Base-by-base conservation (phyloP, 2,888 invertebrate species). In the Polydrusus pterygomalis region DNA sequence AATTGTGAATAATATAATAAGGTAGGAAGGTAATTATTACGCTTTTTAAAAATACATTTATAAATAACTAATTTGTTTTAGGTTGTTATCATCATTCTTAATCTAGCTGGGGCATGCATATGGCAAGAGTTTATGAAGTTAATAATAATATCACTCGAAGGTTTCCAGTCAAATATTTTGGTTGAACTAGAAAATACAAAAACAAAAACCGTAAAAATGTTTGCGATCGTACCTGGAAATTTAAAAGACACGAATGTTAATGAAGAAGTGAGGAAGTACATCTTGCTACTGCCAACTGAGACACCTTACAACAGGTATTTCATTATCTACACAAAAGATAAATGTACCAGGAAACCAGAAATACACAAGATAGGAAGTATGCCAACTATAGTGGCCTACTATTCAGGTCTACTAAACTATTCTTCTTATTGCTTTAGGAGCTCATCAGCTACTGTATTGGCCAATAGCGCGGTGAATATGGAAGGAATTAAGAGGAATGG, bases 351-450 rank as follows among this genome's bases (percentile, higher is more conserved):
- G 18, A 1, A 0, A 49, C 49, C 18, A 49, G 15, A 2, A 49
- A 49, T 49, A 49, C 18, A 0, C 8, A 49, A 45, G 15, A 11
- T n/a, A n/a, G 15, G 10, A 43, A 43, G 10, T 47, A 15, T 47
- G n/a, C 9, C 40, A 40, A 2, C 9, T 40, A 40, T 13, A 3
- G 30, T 30, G 2, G 34, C 8, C 10, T 18, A 49, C 6, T 49
- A 49, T 17, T 18, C 18, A 49, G 18, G 17, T 18, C 15, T 49
- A 49, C 17, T 5, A 49, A 49, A 49, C 49, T 18, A 7, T 18
- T 49, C 49, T 49, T 49, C 18, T 17, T 49, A 49, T 47, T 47
- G 47, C 47, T 47, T 47, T 11, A 47, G 47, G 18, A 9, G 49
- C 18, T 49, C 49, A 49, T 17, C 6, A 49, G 49, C 49, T 49